Evolutionary conservation across 2,888 invertebrate genomes (phyloP).

Genomic region (Antheraea yamamai): DNA sequence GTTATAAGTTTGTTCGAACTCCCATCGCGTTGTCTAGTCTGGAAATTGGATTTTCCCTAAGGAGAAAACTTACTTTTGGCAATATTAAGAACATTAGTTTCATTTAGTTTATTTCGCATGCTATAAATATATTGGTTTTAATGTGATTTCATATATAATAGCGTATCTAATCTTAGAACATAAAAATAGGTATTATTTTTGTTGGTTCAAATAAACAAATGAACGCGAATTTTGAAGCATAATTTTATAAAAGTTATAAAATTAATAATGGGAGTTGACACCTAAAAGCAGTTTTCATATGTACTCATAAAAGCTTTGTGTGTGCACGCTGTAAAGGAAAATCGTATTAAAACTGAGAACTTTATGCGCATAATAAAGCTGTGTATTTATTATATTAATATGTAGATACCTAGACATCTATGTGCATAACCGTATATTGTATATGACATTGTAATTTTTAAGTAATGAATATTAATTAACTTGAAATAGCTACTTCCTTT

Average conservation of each 20-base stretch:
- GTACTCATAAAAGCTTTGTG: slow-evolving; percentile 1
- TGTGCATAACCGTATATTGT: background rate
- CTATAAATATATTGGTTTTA: background rate
- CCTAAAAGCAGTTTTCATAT: slow-evolving; percentile 8
- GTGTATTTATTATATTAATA: background rate
- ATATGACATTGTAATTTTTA: background rate
- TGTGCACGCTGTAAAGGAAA: background rate
- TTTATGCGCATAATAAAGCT: slow-evolving; percentile 3
- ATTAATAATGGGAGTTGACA: slow-evolving; percentile 1
- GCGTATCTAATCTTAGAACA: background rate
- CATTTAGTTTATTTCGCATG: background rate
- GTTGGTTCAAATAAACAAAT: background rate
- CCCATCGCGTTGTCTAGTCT: slow-evolving; percentile 1
- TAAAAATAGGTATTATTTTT: background rate
- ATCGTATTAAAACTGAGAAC: background rate
- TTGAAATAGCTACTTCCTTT: too few species aligned
- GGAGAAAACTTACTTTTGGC: background rate
- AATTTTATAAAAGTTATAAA: slow-evolving; percentile 1
- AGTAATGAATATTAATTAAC: too few species aligned
- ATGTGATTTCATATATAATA: background rate
- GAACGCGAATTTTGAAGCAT: background rate
- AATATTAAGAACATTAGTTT: slow-evolving; percentile 11
- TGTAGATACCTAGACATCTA: background rate
- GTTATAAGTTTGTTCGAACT: slow-evolving; percentile 15
- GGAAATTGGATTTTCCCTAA: slow-evolving; percentile 11